These are phyloP conservation scores for Cerceris rybyensis DNA, from an alignment of 2,888 invertebrate species.

Conservation along the genomic window DNA sequence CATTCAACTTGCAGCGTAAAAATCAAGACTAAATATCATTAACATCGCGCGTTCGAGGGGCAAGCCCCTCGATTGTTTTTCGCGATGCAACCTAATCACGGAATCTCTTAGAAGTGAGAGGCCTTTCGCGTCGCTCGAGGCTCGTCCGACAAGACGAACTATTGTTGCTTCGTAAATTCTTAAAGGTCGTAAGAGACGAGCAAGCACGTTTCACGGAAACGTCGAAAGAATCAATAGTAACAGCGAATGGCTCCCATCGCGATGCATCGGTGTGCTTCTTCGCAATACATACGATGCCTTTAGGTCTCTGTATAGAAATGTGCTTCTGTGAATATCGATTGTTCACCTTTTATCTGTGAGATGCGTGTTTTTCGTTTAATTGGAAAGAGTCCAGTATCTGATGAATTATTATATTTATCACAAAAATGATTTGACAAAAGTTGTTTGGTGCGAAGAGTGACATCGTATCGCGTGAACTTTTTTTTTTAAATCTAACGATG, in stretches of 20 bases:
- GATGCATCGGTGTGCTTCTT: not conserved
- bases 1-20: not conserved
- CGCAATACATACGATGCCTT: not conserved
- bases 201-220: conserved; percentile 43
- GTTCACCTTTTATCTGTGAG: no score
- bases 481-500: no score
- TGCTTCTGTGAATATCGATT: not conserved
- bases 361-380: no score
- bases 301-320: not conserved
- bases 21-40: not conserved
- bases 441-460: no score
- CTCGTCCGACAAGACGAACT: conserved; percentile 15
- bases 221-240: conserved; percentile 40
- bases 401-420: no score
- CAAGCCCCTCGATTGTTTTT: conserved; percentile 14
- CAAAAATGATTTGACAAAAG: no score
- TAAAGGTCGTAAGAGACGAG: conserved; percentile 45
- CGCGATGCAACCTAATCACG: conserved; percentile 1
- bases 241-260: conserved; percentile 8
- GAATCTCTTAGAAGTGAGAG: conserved; percentile 21
- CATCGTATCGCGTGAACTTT: no score
- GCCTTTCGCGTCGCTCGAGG: conserved; percentile 21
- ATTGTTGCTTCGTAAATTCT: conserved; percentile 42
- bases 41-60: conserved; percentile 1
- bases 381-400: no score